Base-by-base conservation (phyloP, 1,140 invertebrate species). In the Lerema accius region DNA sequence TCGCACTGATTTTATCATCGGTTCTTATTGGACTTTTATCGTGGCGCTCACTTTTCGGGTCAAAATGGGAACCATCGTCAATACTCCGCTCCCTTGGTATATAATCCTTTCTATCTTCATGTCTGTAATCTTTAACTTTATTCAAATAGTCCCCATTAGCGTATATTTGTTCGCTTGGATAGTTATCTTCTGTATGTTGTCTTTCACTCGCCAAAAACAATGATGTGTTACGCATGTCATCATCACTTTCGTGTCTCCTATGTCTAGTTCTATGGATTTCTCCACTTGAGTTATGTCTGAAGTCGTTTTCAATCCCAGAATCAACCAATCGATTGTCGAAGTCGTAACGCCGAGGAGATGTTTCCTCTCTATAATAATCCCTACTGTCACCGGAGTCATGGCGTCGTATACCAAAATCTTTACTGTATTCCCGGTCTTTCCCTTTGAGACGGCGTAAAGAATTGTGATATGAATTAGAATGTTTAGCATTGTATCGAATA, bases 271-370 rank as follows among this genome's bases (percentile, higher is more conserved):
- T 92, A 69, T 74, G 82, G 39, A 83, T 92, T 75, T 91, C 94
- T 45, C 80, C 94, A 64, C 93, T 94, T 3, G 94, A 94, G 68
- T 95, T 94, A 15, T 94, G 92, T 37, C 94, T 92, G 68, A 95
- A 95, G 71, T 96, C 95, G 67, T 95, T 95, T 78, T 95, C 95
- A 55, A 95, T 96, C 0, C 95, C 95, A 0, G 95, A 96, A 86
- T 96, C 95, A 1, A 94, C 94, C 14, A 94, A 87, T 23, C 93
- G 91, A 67, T 94, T 94, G 60, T 94, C 94, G 59, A 89, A 92
- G 42, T 91, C 90, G 64, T 82, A 89, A 67, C 88, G 86, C 61
- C 80, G 84, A 46, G 80, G 92, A 62, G 83, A 87, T 72, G 79
- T 88, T 58, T 85, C 86, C 46, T 83, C 85, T 48, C 85, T 82